Evolutionary conservation across 2,888 invertebrate species (phyloP).

Genomic region (Pammene fasciana): DNA sequence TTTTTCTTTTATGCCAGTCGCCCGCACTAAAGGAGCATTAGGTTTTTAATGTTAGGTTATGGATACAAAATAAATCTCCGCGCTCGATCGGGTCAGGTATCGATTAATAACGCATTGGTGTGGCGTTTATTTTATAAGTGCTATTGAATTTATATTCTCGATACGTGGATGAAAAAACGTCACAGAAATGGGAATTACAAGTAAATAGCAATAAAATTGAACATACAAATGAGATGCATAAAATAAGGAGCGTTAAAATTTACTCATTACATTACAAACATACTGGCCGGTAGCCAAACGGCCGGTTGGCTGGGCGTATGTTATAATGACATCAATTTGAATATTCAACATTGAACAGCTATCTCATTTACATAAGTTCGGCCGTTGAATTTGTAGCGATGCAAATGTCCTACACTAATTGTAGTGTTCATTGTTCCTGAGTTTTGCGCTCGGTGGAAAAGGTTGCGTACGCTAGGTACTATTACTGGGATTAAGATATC

Average conservation of each 20-base stretch:
- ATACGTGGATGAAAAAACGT: background rate
- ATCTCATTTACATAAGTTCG: constrained; percentile 82
- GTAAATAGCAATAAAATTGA: background rate
- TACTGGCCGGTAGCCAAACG: constrained; percentile 79
- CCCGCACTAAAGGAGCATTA: constrained; percentile 51
- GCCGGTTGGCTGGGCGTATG: constrained; percentile 74
- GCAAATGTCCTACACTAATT: constrained; percentile 79
- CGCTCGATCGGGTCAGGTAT: constrained; percentile 39
- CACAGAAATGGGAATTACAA: background rate
- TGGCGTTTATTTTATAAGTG: constrained; percentile 20
- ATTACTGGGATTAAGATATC: constrained; percentile 5
- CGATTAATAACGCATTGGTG: constrained; percentile 39
- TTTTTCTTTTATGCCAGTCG: constrained; percentile 61
- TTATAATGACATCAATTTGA: constrained; percentile 84
- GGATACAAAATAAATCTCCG: constrained; percentile 53
- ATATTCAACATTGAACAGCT: constrained; percentile 82
- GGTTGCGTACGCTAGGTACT: background rate
- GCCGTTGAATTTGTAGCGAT: constrained; percentile 79
- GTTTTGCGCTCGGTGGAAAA: constrained; percentile 36
- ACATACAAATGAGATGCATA: constrained; percentile 37
- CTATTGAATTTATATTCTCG: background rate
- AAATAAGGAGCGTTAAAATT: constrained; percentile 68
- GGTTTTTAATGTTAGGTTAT: constrained; percentile 65
- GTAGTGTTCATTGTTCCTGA: constrained; percentile 68
- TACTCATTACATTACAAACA: constrained; percentile 77